Evolutionary conservation across 1,140 invertebrate genomes (phyloP).

Genomic region (Belonocnema kinseyi): DNA sequence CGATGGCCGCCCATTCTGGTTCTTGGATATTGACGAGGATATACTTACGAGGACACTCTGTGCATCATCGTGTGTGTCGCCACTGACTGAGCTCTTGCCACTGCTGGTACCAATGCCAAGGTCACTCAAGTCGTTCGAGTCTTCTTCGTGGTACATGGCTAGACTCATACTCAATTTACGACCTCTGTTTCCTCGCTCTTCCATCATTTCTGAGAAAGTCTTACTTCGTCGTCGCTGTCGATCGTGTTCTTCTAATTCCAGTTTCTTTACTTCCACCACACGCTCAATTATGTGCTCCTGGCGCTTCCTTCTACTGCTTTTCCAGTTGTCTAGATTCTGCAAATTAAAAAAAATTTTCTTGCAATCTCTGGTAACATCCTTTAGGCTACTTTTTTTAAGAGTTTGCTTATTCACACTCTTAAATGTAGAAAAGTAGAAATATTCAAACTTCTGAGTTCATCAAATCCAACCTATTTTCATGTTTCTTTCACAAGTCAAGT

Average conservation of each 20-base stretch:
- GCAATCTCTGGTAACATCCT: no score
- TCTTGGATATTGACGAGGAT: neutral
- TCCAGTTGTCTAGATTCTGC: constrained; percentile 96
- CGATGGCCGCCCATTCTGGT: no score
- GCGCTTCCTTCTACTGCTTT: constrained; percentile 91
- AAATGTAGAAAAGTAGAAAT: no score
- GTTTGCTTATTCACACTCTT: no score
- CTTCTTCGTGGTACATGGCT: constrained; percentile 85
- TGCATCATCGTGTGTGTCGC: constrained; percentile 83
- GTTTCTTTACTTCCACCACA: constrained; percentile 91
- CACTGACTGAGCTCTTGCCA: constrained; percentile 83
- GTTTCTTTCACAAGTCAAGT: no score
- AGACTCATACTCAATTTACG: constrained; percentile 78
- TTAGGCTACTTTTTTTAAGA: no score
- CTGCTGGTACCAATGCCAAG: constrained; percentile 87
- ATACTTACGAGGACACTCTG: constrained; percentile 81
- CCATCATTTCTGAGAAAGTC: constrained; percentile 96
- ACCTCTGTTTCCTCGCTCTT: constrained; percentile 83
- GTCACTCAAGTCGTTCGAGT: constrained; percentile 88
- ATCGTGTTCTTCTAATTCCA: constrained; percentile 86
- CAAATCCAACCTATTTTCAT: no score
- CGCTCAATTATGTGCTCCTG: constrained; percentile 93
- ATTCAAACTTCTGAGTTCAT: no score
- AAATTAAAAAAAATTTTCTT: constrained; percentile 42
- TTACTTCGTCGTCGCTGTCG: constrained; percentile 85